A percentile compares a stretch with the other conserved stretches of the same genome.
These are phyloP conservation scores for Gonocerus acuteangulatus DNA, from an alignment of 2,888 invertebrate genomes.

Conservation along the genomic window DNA sequence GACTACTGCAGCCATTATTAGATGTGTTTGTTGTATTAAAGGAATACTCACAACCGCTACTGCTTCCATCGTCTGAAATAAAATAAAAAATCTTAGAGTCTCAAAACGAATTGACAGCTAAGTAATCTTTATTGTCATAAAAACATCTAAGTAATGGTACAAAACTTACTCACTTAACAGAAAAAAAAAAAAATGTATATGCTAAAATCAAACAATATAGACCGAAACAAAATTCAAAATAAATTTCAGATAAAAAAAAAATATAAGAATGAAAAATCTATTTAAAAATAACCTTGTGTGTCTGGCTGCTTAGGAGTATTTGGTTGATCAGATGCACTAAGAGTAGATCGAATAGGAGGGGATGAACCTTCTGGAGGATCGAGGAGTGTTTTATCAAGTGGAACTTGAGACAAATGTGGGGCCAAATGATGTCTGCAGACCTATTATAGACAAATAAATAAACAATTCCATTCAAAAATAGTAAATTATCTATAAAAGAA, in stretches of 20 bases:
- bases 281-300: slow-evolving; percentile 38
- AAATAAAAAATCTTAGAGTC: background rate
- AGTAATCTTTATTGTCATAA: background rate
- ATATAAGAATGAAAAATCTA: background rate
- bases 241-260: background rate
- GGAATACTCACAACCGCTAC: slow-evolving; percentile 13
- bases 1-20: slow-evolving; percentile 11
- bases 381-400: slow-evolving; percentile 63
- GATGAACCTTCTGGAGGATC: slow-evolving; percentile 57
- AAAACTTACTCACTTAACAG: too few species aligned
- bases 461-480: background rate
- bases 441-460: slow-evolving; percentile 40
- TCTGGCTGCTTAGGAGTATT: slow-evolving; percentile 47
- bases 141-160: background rate
- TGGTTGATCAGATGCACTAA: slow-evolving; percentile 45
- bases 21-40: background rate
- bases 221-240: background rate
- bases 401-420: slow-evolving; percentile 65
- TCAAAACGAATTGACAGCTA: background rate
- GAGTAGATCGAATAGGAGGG: slow-evolving; percentile 42
- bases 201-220: too few species aligned
- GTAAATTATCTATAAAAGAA: background rate
- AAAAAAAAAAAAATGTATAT: too few species aligned
- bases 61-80: slow-evolving; percentile 16
- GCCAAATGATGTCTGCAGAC: slow-evolving; percentile 67